Evolutionary conservation across 2,113 vertebrate genomes (phyloP).

Genomic region (Setophaga coronata): DNA sequence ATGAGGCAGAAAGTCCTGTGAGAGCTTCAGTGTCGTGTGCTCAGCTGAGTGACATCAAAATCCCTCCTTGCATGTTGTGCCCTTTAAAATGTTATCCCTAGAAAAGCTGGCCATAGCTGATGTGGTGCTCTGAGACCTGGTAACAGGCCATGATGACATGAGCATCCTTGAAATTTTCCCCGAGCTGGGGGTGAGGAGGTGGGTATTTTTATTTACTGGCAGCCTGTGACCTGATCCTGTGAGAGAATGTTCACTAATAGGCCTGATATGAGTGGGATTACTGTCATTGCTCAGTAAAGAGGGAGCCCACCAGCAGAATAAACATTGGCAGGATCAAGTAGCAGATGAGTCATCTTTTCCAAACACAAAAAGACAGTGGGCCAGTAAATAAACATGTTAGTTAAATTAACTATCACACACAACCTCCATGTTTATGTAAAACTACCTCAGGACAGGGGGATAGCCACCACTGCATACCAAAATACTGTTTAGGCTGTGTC

Average conservation of each 20-base stretch:
- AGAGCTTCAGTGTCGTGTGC: not conserved
- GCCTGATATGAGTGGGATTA: not conserved
- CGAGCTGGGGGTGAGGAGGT: not conserved
- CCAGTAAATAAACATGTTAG: conserved; percentile 35
- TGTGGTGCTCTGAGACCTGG: not conserved
- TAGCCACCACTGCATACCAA: fast-evolving
- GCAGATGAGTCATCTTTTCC: conserved; percentile 43
- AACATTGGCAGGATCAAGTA: conserved; percentile 26
- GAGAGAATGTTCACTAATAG: not conserved
- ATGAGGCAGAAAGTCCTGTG: not conserved
- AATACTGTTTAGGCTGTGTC: not conserved
- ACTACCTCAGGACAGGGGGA: not conserved
- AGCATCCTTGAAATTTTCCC: not conserved
- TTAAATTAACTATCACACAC: conserved; percentile 16
- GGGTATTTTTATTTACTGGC: conserved; percentile 26
- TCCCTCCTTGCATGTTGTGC: not conserved
- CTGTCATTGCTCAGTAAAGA: not conserved
- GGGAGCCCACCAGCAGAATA: conserved; percentile 28
- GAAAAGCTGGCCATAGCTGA: not conserved
- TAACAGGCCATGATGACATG: not conserved
- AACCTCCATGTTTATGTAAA: not conserved
- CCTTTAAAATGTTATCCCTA: not conserved
- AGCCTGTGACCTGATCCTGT: not conserved
- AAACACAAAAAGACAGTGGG: not conserved
- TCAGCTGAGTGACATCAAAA: not conserved